Percentiles rank a stretch among this genome's conserved stretches.
phyloP scores from a whole-genome alignment of 2,888 invertebrate species.

The Ischnura elegans region DNA sequence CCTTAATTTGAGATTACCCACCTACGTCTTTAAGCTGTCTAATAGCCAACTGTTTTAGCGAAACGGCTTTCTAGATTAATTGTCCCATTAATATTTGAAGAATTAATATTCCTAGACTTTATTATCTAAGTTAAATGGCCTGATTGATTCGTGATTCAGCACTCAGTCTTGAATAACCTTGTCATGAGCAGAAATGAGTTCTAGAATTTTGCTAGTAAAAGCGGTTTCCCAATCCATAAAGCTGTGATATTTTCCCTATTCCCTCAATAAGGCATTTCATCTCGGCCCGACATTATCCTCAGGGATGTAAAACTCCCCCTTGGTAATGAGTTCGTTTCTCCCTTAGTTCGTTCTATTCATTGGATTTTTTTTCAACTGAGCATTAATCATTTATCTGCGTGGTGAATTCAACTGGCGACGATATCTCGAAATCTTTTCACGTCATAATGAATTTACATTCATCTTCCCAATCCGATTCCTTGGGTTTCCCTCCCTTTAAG shows the following conservation, averaged over 20 bases:
- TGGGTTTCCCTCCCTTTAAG: not conserved
- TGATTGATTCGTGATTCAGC: too few relatives aligned
- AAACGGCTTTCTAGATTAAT: too few relatives aligned
- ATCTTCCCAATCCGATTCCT: not conserved
- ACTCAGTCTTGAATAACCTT: too few relatives aligned
- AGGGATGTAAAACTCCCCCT: not conserved
- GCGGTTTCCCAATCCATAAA: too few relatives aligned
- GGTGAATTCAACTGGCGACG: not conserved
- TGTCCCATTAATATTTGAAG: too few relatives aligned
- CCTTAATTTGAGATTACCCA: too few relatives aligned
- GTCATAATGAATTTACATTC: slow-evolving; percentile 31
- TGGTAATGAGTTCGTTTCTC: not conserved
- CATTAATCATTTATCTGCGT: not conserved
- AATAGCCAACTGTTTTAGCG: too few relatives aligned
- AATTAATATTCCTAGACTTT: too few relatives aligned
- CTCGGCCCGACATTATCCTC: not conserved
- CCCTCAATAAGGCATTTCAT: not conserved
- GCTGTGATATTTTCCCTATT: not conserved
- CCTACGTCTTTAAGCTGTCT: too few relatives aligned
- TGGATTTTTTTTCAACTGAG: not conserved
- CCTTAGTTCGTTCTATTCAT: not conserved
- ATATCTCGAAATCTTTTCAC: slow-evolving; percentile 24
- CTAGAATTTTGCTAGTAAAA: too few relatives aligned
- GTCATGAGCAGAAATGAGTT: too few relatives aligned
- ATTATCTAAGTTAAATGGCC: too few relatives aligned